Percentiles rank a stretch among this genome's conserved stretches.
These are phyloP conservation scores for Cerceris ruficornis DNA, from an alignment of 2,888 invertebrate genomes.

Conservation along the genomic window DNA sequence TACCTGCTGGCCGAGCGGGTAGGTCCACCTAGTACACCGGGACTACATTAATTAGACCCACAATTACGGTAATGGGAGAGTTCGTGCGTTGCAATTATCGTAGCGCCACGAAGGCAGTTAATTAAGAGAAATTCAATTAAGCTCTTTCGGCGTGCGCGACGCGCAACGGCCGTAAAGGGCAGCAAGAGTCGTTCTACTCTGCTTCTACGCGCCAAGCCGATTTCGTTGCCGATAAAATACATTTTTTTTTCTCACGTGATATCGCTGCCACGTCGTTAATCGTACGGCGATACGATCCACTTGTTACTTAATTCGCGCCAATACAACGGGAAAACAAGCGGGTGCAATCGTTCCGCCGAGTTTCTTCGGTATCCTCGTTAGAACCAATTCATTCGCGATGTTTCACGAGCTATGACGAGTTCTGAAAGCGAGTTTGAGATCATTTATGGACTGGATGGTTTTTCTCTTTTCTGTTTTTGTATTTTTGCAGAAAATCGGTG, in stretches of 20 bases:
- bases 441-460: no score
- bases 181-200: slow-evolving; percentile 8
- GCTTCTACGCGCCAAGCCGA: slow-evolving; percentile 29
- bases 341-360: not conserved
- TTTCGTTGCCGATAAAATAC: slow-evolving; percentile 36
- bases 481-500: no score
- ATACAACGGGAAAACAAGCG: not conserved
- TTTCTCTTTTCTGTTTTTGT: no score
- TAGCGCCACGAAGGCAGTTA: slow-evolving; percentile 66
- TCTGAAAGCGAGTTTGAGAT: no score
- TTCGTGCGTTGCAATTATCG: slow-evolving; percentile 72
- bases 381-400: no score
- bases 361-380: not conserved
- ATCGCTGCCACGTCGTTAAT: not conserved
- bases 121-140: slow-evolving; percentile 73
- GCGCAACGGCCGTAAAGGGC: slow-evolving; percentile 27
- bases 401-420: no score
- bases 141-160: slow-evolving; percentile 60
- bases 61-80: slow-evolving; percentile 71
- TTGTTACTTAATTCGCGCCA: not conserved
- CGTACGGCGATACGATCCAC: not conserved
- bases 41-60: slow-evolving; percentile 70
- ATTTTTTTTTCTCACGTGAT: not conserved
- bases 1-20: slow-evolving; percentile 12
- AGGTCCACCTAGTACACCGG: slow-evolving; percentile 44